Evolutionary conservation across 2,888 invertebrate species (phyloP).

Genomic region (Gortyna flavago): DNA sequence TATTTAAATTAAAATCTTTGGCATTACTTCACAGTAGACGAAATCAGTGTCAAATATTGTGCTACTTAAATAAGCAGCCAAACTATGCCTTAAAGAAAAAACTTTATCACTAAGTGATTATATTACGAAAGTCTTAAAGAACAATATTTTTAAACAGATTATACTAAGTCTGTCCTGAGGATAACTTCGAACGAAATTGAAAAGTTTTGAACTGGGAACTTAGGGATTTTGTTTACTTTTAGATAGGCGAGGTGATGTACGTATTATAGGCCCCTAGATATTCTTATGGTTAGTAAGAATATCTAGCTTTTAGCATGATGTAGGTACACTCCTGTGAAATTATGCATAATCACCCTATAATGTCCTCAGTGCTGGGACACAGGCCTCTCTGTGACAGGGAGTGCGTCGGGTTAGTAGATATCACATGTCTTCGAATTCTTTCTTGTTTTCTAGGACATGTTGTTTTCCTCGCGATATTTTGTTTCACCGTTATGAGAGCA

Average conservation of each 20-base stretch:
- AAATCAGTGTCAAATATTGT: constrained; percentile 3
- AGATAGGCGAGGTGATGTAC: not conserved
- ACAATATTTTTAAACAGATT: constrained; percentile 34
- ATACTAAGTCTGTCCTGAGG: constrained; percentile 4
- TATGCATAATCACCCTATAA: not conserved
- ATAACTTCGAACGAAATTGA: constrained; percentile 27
- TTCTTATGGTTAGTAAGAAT: not conserved
- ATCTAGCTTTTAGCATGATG: not conserved
- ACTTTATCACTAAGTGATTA: constrained; percentile 13
- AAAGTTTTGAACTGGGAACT: constrained; percentile 18
- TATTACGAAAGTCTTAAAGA: constrained; percentile 11
- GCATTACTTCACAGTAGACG: not conserved
- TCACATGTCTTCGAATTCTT: not conserved
- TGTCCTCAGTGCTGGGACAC: not conserved
- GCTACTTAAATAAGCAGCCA: not conserved
- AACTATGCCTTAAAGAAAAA: not conserved
- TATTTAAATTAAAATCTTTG: not conserved
- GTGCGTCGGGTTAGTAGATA: not conserved
- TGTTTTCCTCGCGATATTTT: not conserved
- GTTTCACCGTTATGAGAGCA: not conserved
- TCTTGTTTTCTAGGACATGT: not conserved
- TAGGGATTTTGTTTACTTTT: not conserved
- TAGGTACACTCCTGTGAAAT: constrained; percentile 21
- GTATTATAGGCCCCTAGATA: not conserved
- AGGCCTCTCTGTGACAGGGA: not conserved